phyloP scores from a whole-genome alignment of 2,113 vertebrate genomes.

The Circaetus cinerascens region DNA sequence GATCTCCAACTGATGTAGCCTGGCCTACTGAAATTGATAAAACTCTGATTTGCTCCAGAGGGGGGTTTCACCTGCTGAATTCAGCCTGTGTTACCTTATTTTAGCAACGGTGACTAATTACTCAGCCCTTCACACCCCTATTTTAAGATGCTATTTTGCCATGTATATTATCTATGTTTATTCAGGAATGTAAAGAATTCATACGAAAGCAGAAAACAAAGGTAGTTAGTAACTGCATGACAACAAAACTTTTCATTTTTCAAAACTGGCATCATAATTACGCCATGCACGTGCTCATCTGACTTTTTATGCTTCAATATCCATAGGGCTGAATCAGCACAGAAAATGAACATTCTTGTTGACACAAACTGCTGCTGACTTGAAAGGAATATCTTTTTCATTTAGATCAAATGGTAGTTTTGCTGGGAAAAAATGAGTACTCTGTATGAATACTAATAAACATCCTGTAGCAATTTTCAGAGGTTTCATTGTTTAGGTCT shows the following conservation, averaged over 20 bases:
- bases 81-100: not conserved
- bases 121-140: not conserved
- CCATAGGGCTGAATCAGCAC: not conserved
- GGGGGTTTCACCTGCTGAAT: not conserved
- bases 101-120: not conserved
- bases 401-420: not conserved
- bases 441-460: not conserved
- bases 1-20: not conserved
- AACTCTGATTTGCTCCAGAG: not conserved
- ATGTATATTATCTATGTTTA: not conserved
- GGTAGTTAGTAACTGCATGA: not conserved
- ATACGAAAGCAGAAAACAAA: not conserved
- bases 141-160: not conserved
- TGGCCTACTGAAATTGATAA: not conserved
- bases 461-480: not conserved
- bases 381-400: not conserved
- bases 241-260: not conserved
- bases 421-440: not conserved
- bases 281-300: not conserved
- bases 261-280: not conserved
- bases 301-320: not conserved
- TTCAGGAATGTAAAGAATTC: slow-evolving; percentile 3
- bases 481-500: not conserved
- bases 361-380: slow-evolving; percentile 8
- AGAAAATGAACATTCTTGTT: not conserved